Evolutionary conservation across 2,797 vertebrate species (phyloP), one percentile per base, ranked within the genome.

Genomic region (Scarus forsteni): DNA sequence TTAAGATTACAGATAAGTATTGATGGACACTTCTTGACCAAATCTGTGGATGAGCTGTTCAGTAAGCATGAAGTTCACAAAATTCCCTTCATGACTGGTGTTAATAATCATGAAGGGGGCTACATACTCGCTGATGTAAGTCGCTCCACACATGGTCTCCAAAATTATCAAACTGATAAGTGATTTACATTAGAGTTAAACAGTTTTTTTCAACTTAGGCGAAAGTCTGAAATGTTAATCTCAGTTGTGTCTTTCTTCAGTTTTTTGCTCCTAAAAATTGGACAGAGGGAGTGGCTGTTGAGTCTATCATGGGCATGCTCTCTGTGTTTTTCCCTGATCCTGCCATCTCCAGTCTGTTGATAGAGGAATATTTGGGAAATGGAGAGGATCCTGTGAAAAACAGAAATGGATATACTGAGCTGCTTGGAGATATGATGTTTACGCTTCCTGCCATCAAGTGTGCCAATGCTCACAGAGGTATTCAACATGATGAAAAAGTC

Each of bases 401-500:
- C 44, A 88, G 95, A 76, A 89, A 95, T 18, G 82, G 63, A 1
- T 77, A 94, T 7, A 83, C 93, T 46, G 87, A 96, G 38, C 9
- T 95, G 10, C 0, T 92, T 0, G 95, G 92, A 81, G 96, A 97
- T 75, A 0, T 82, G 0, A 0, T 91, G 0, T 96, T 97, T 61
- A 88, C 53, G 46, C 40, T 95, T 54, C 82, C 96, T 57, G 84
- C 85, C 5, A 67, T 94, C 39, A 82, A 90, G 71, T 36, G 89
- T 5, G 94, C 93, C 42, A 94, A 88, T 15, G 71, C 82, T 27
- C 27, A 27, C 27, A 27, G 27, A 27, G 27, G 27, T 27, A 27
- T 27, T 27, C 4, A 27, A 27, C 4, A 4, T 27, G 27, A 27
- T 27, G 27, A 27, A 27, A 27, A 27, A 27, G 27, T 27, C 27